Base-by-base conservation (phyloP, 2,113 vertebrate genomes). In the Eulemur rufifrons region DNA sequence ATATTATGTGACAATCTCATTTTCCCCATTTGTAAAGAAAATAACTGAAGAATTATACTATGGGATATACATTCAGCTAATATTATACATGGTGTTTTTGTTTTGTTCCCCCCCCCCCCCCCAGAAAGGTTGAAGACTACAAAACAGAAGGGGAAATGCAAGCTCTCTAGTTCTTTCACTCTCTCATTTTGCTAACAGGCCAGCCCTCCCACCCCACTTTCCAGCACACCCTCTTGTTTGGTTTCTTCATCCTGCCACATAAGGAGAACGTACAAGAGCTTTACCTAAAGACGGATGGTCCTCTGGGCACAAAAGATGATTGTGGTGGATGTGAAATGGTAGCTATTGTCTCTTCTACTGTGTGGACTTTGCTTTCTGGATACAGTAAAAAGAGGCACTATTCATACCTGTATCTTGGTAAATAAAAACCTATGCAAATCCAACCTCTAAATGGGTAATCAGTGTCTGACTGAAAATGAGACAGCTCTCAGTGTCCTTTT, bases 351-450 rank as follows among this genome's bases (percentile, higher is more conserved):
- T 42, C 45, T 47, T 0, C 87, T 25, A 61, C 89, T 0, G 0
- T 82, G n/a, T 64, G 17, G 71, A 87, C 32, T 89, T 89, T 61
- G 83, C 74, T 98, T 98, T 95, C 86, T 96, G 83, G 83, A 95
- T 64, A 86, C 81, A 97, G 61, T 71, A 95, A 93, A 94, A 66
- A 97, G 54, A 95, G 63, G 34, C 14, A 14, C 66, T 76, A 94
- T 91, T 97, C 97, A 96, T 90, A 45, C 8, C 45, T 94, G 61
- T 82, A 94, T 96, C 96, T 97, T 50, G 80, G 91, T 86, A 97
- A 97, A 96, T 29, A 0, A 2, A 98, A 69, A 97, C 54, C 34
- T 77, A 96, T 95, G 96, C 88, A 97, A 98, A 98, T 92, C n/a
- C 71, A 7, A 47, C 69, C 90, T 98, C 86, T 59, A 92, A 96